These are phyloP conservation scores for Pterocles burchelli DNA, from an alignment of 2,113 vertebrate genomes.

Conservation along the genomic window DNA sequence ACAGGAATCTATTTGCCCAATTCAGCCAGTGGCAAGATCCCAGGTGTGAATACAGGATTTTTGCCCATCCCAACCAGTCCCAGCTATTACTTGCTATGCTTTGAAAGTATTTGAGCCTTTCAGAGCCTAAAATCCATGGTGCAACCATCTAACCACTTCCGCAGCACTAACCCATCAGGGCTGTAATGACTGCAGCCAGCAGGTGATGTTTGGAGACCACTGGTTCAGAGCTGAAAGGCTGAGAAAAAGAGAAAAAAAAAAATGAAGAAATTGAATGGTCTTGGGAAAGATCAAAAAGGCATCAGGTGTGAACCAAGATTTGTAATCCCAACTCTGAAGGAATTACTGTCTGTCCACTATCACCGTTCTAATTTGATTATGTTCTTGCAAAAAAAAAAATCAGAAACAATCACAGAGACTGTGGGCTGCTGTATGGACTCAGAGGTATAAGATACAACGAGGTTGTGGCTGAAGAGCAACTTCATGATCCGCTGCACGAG, in stretches of 20 bases:
- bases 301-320: not conserved
- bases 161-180: not conserved
- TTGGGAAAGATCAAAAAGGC: not conserved
- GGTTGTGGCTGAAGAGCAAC: not conserved
- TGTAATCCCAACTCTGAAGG: not conserved
- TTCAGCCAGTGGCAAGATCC: not conserved
- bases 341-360: not conserved
- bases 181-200: not conserved
- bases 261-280: not conserved
- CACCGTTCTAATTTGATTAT: too few relatives aligned
- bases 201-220: not conserved
- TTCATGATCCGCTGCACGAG: not conserved
- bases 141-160: not conserved
- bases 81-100: not conserved
- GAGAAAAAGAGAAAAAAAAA: not conserved
- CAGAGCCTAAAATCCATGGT: not conserved
- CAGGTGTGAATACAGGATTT: not conserved
- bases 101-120: not conserved
- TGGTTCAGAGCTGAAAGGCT: not conserved
- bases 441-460: not conserved
- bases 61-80: not conserved
- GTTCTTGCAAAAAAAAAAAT: not conserved
- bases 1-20: not conserved
- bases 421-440: not conserved
- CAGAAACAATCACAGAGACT: not conserved